Conservation (phyloP, 2,888 invertebrate genomes). For the Pristionchus exspectatus region DNA sequence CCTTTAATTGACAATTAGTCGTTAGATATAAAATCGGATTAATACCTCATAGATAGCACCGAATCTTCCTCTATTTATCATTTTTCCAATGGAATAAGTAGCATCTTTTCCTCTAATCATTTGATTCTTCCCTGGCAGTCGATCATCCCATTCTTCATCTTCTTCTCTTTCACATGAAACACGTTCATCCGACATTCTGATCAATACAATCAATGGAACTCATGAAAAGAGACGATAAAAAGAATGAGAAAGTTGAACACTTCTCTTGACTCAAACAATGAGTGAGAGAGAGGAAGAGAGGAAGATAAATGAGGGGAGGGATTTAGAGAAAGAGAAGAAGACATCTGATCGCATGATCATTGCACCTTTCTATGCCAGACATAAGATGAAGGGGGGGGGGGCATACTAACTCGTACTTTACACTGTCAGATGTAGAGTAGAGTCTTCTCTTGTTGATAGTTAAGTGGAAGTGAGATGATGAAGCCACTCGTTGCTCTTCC, state of each 20-base stretch:
- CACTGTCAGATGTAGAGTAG: constrained; percentile 25
- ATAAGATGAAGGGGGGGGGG: background rate
- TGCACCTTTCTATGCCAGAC: background rate
- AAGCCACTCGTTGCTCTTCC: background rate
- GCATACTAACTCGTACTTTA: constrained; percentile 8
- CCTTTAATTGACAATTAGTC: constrained; percentile 53
- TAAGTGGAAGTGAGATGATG: constrained; percentile 28
- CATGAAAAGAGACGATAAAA: background rate
- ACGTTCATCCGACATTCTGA: constrained; percentile 50
- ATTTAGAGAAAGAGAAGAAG: constrained; percentile 44
- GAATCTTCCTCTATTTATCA: constrained; percentile 73
- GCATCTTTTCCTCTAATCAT: constrained; percentile 74
- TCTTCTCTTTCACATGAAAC: constrained; percentile 48
- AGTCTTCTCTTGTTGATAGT: constrained; percentile 33
- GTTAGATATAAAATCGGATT: background rate
- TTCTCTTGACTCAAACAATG: constrained; percentile 44
- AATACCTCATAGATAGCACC: constrained; percentile 77
- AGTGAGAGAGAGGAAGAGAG: constrained; percentile 51
- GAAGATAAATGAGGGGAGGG: constrained; percentile 7
- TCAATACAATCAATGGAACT: background rate
- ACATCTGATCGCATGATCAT: constrained; percentile 25
- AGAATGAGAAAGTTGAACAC: background rate
- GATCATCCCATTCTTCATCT: constrained; percentile 61
- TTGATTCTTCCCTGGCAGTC: constrained; percentile 66
- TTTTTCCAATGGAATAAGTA: constrained; percentile 73